Evolutionary conservation across 2,888 invertebrate species (phyloP).

Genomic region (Sarcophaga caerulescens): DNA sequence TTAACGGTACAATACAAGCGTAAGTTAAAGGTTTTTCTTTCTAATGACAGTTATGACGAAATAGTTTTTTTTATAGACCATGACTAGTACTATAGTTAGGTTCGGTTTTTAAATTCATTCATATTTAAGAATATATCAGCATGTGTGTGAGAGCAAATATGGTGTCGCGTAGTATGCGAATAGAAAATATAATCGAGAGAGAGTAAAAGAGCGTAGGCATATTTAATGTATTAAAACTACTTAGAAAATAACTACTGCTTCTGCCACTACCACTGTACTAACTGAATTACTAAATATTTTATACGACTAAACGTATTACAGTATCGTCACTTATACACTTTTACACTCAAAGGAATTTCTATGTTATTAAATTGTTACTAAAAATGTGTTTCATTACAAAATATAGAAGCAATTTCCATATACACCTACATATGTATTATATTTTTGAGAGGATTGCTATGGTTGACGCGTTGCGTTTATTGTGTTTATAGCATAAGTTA

Average conservation of each 20-base stretch:
- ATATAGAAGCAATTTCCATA: too few species aligned
- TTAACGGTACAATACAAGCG: neutral
- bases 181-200: neutral
- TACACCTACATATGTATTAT: too few species aligned
- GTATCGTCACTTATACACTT: neutral
- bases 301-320: neutral
- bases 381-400: too few species aligned
- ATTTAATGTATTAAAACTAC: neutral
- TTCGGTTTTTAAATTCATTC: too few species aligned
- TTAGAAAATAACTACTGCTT: neutral
- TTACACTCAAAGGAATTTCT: neutral
- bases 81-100: too few species aligned
- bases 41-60: neutral
- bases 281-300: neutral
- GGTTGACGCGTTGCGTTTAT: too few species aligned
- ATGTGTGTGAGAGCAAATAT: too few species aligned
- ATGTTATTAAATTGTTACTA: neutral
- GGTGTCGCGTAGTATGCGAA: too few species aligned
- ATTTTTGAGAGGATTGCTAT: too few species aligned
- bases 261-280: neutral
- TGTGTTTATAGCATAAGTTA: too few species aligned
- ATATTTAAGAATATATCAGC: too few species aligned
- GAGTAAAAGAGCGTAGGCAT: neutral
- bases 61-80: too few species aligned
- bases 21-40: neutral